These are phyloP conservation scores for Zalophus californianus DNA, from an alignment of 2,797 vertebrate species.

Conservation along the genomic window DNA sequence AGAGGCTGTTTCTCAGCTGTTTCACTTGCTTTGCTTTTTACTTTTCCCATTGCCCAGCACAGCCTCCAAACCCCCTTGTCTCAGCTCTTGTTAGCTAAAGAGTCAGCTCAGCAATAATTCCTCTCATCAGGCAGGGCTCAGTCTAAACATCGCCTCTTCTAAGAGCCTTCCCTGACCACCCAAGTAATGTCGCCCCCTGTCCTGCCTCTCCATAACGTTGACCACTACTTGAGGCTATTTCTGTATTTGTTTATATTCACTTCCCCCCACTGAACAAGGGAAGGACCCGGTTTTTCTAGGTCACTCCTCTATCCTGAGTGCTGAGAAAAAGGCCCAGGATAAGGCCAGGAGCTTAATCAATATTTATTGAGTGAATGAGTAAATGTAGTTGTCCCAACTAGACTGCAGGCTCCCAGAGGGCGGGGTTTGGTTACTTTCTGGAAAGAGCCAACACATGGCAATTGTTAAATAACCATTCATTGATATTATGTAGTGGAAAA, in stretches of 20 bases:
- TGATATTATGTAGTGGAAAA: background rate
- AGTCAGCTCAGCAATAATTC: background rate
- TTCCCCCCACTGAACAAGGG: background rate
- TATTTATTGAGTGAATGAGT: constrained; percentile 62
- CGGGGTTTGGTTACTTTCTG: constrained; percentile 56
- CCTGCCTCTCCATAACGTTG: background rate
- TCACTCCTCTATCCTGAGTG: background rate
- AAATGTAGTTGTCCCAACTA: constrained; percentile 53
- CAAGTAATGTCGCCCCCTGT: background rate
- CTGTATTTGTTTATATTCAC: background rate
- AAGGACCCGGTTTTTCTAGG: background rate
- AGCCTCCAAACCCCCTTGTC: background rate
- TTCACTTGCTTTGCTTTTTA: background rate
- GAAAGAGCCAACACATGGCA: background rate
- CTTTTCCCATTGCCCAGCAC: background rate
- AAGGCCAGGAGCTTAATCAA: constrained; percentile 45
- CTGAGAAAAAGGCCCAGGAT: constrained; percentile 50
- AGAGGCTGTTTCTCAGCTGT: background rate
- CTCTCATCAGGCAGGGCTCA: background rate
- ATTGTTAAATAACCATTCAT: constrained; percentile 32
- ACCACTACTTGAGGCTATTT: background rate
- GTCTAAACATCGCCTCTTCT: background rate
- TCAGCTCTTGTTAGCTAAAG: background rate
- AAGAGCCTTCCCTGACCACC: background rate
- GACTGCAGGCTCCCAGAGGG: constrained; percentile 19